Conservation (phyloP, 1,140 invertebrate genomes). For the Zaprionus capensis region DNA sequence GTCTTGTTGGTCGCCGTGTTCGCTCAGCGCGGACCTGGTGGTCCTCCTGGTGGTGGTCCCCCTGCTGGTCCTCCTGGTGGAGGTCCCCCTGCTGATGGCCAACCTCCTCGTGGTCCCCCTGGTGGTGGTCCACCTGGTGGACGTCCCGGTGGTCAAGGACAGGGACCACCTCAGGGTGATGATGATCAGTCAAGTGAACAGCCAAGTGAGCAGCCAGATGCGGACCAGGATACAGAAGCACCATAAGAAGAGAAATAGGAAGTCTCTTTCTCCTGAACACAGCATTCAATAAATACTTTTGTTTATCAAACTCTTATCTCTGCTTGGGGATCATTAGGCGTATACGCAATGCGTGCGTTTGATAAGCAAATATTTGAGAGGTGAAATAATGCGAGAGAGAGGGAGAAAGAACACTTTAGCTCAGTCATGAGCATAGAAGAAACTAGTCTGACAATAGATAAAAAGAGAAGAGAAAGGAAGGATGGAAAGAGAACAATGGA, state of each 20-base stretch:
- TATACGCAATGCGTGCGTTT: constrained; percentile 3
- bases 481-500: no score
- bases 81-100: constrained; percentile 5
- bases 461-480: neutral
- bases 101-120: neutral
- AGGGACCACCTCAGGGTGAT: neutral
- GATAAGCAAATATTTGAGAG: neutral
- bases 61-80: constrained; percentile 4
- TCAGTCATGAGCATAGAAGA: neutral
- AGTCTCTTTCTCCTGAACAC: neutral
- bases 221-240: neutral
- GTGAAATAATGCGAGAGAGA: neutral
- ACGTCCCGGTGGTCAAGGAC: constrained; percentile 1
- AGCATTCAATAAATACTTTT: constrained; percentile 11
- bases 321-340: neutral
- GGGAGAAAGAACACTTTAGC: neutral
- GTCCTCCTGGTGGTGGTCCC: constrained; percentile 13
- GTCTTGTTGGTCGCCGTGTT: constrained; percentile 38
- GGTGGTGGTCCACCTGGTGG: neutral
- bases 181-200: neutral
- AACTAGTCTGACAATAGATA: neutral
- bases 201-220: neutral
- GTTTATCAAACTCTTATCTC: neutral
- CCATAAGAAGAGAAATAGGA: neutral
- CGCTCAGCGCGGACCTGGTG: constrained; percentile 23